Evolutionary conservation across 2,113 vertebrate genomes (phyloP).

Genomic region (Oryzias melastigma): DNA sequence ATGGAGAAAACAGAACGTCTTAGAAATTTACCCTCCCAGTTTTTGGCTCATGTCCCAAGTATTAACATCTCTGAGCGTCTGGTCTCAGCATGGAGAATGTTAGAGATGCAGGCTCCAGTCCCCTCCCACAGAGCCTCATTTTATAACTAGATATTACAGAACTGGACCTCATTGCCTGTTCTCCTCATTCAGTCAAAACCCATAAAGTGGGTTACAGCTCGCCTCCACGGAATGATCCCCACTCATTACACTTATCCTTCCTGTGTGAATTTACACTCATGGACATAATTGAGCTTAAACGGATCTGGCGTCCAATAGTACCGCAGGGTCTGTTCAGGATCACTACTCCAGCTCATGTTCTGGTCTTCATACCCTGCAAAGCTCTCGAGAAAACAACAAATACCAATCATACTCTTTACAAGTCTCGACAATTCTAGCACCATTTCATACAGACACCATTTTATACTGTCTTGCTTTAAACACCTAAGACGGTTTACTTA

Average conservation of each 20-base stretch:
- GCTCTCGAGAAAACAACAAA: too few species aligned
- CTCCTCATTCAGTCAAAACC: slow-evolving; percentile 58
- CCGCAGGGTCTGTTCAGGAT: slow-evolving; percentile 14
- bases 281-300: slow-evolving; percentile 38
- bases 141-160: slow-evolving; percentile 59
- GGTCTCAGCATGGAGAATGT: slow-evolving; percentile 42
- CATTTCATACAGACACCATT: neutral
- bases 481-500: too few species aligned
- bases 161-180: slow-evolving; percentile 54
- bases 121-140: slow-evolving; percentile 45
- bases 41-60: slow-evolving; percentile 52
- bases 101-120: slow-evolving; percentile 24
- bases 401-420: too few species aligned
- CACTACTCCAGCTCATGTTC: neutral
- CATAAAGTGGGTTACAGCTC: slow-evolving; percentile 64
- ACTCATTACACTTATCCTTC: slow-evolving; percentile 64
- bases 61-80: slow-evolving; percentile 49
- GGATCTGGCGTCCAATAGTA: slow-evolving; percentile 35
- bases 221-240: slow-evolving; percentile 60
- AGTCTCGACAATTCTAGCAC: too few species aligned
- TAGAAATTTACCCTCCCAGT: slow-evolving; percentile 40
- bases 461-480: neutral
- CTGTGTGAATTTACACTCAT: slow-evolving; percentile 47
- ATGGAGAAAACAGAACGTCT: slow-evolving; percentile 55
- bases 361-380: neutral